Base-by-base conservation (phyloP, 2,888 invertebrate genomes). In the Hirtodrosophila confusa region DNA sequence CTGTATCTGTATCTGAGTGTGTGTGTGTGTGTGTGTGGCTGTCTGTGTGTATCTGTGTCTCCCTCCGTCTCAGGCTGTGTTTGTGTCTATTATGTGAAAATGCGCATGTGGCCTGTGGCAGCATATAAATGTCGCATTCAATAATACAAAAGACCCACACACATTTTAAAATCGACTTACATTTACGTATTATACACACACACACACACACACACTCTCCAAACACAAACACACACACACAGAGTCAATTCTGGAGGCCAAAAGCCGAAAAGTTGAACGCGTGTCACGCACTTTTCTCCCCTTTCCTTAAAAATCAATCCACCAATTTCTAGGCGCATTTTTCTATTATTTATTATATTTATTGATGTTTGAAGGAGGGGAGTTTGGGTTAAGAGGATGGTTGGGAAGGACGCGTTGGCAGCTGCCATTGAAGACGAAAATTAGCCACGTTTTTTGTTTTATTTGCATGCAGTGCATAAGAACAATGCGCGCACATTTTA, bases 301-400 rank as follows among this genome's bases (percentile, higher is more conserved):
- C 11, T 23, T 33, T 6, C 8, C 10, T 17, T 23, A 9, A 11
- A 37, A 24, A 47, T 41, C 54, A 41, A 57, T 24, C 47, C 47
- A 43, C 17, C 66, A 61, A 73, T 84, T 80, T 57, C 86, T 71
- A 85, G 87, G 87, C 87, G 87, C 66, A 85, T 82, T 87, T 85
- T 85, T 85, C 61, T 69, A 87, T 87, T 82, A 87, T 87, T 87
- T 82, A 87, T 87, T 75, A 78, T 86, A 27, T 74, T 64, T 43
- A 76, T 65, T 41, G 73, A 53, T 27, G 4, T 27, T 27, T 3
- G 27, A 17, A 17, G 27, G 27, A 27, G 27, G 5, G 27, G 27
- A 17, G 17, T 17, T 17, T 27, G 27, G 27, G 27, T 1, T 6
- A 3, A 6, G 27, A 6, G 6, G 27, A 27, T 4, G 27, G 6